phyloP scores from a whole-genome alignment of 2,888 invertebrate genomes.

The Eupithecia centaureata region DNA sequence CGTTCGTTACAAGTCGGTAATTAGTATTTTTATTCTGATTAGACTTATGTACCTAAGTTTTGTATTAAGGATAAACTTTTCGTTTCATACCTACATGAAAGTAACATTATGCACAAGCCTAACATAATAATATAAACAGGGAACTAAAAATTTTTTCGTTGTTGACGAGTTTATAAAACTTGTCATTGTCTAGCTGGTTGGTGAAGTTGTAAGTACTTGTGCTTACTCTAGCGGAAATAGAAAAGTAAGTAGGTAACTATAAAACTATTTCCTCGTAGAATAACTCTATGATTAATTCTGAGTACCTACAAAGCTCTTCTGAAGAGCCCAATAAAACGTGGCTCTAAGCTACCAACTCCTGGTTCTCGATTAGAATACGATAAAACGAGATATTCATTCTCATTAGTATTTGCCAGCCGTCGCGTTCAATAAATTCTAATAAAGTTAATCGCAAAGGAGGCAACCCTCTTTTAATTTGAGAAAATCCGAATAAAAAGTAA shows the following conservation, averaged over 20 bases:
- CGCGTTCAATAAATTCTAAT: conserved; percentile 74
- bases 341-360: conserved; percentile 19
- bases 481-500: conserved; percentile 52
- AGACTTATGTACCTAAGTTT: background rate
- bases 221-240: background rate
- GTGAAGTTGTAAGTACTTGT: background rate
- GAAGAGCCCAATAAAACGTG: background rate
- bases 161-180: background rate
- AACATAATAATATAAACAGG: no score
- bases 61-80: background rate
- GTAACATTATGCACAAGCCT: no score
- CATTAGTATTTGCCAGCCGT: conserved; percentile 67
- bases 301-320: background rate
- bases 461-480: conserved; percentile 65
- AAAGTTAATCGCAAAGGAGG: conserved; percentile 70
- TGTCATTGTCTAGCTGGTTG: background rate
- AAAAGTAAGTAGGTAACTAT: no score
- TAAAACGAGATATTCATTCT: conserved; percentile 52
- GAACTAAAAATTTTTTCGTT: background rate
- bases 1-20: conserved; percentile 12
- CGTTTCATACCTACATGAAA: no score
- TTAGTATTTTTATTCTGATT: background rate
- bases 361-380: conserved; percentile 52
- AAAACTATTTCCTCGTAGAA: background rate
- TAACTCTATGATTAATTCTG: background rate